Percentiles rank a stretch among this genome's conserved stretches.
These are phyloP conservation scores for Crotalus helleri DNA, from an alignment of 2,113 vertebrate species.

Conservation along the genomic window DNA sequence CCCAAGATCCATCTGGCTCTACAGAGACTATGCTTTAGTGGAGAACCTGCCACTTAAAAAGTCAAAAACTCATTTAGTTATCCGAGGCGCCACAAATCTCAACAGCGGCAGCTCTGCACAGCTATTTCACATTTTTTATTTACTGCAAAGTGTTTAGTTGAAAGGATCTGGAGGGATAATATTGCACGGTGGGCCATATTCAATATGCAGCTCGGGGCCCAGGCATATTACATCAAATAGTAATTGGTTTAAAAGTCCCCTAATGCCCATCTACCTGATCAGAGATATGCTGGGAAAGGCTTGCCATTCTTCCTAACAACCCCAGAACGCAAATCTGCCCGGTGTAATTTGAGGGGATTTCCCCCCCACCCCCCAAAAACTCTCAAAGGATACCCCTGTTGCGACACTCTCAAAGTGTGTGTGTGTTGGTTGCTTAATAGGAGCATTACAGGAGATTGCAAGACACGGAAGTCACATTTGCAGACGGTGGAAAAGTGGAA, in stretches of 20 bases:
- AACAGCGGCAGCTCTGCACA: constrained; percentile 5
- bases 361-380: not conserved
- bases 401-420: constrained; percentile 46
- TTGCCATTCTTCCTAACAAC: constrained; percentile 57
- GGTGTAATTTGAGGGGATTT: constrained; percentile 44
- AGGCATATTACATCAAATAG: constrained; percentile 58
- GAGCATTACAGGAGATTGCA: constrained; percentile 46
- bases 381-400: constrained; percentile 45
- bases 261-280: constrained; percentile 56
- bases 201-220: constrained; percentile 55
- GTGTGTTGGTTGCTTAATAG: constrained; percentile 39
- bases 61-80: constrained; percentile 36
- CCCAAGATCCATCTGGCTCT: constrained; percentile 4
- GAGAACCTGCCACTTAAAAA: not conserved
- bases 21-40: constrained; percentile 17
- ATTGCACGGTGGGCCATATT: constrained; percentile 51
- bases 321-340: constrained; percentile 55
- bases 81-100: constrained; percentile 19
- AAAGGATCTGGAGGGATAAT: constrained; percentile 45
- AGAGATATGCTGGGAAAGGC: constrained; percentile 52
- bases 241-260: constrained; percentile 68
- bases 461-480: not conserved
- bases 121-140: constrained; percentile 53
- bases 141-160: constrained; percentile 51
- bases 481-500: not conserved